Conservation (phyloP, 1,140 invertebrate genomes). For the Liolophura sinensis region DNA sequence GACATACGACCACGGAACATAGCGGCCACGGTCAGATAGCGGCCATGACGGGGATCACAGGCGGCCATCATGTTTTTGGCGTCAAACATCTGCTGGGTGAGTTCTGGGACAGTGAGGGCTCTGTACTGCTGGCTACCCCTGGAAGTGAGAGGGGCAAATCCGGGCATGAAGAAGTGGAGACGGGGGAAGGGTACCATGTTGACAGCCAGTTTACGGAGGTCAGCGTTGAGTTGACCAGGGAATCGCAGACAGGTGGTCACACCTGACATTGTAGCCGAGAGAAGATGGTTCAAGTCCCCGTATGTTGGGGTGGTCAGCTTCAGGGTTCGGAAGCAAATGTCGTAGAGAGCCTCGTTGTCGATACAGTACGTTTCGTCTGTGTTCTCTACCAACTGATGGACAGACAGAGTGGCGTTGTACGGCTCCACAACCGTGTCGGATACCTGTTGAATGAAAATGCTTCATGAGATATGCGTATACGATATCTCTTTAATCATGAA, state of each 20-base stretch:
- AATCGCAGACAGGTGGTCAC: constrained; percentile 81
- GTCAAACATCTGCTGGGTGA: constrained; percentile 71
- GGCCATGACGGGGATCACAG: constrained; percentile 70
- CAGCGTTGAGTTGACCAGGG: constrained; percentile 82
- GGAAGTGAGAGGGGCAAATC: constrained; percentile 71
- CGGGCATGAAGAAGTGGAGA: constrained; percentile 81
- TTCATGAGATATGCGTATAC: too few relatives aligned
- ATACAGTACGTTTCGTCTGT: constrained; percentile 68
- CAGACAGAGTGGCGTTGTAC: constrained; percentile 68
- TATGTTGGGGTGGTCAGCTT: constrained; percentile 70
- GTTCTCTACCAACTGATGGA: constrained; percentile 76
- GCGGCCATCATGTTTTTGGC: constrained; percentile 76
- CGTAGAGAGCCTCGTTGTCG: constrained; percentile 55
- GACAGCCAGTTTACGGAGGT: constrained; percentile 79
- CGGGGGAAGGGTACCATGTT: constrained; percentile 73
- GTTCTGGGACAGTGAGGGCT: constrained; percentile 61
- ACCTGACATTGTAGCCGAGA: constrained; percentile 77
- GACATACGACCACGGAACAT: constrained; percentile 79
- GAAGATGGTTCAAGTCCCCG: constrained; percentile 48
- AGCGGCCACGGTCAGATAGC: constrained; percentile 75
- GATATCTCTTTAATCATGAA: background rate
- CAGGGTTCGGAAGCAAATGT: constrained; percentile 65
- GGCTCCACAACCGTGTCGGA: constrained; percentile 65
- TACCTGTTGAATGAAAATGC: constrained; percentile 30
- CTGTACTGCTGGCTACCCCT: constrained; percentile 60